Evolutionary conservation across 1,140 invertebrate species (phyloP).

Genomic region (Cyclina sinensis): DNA sequence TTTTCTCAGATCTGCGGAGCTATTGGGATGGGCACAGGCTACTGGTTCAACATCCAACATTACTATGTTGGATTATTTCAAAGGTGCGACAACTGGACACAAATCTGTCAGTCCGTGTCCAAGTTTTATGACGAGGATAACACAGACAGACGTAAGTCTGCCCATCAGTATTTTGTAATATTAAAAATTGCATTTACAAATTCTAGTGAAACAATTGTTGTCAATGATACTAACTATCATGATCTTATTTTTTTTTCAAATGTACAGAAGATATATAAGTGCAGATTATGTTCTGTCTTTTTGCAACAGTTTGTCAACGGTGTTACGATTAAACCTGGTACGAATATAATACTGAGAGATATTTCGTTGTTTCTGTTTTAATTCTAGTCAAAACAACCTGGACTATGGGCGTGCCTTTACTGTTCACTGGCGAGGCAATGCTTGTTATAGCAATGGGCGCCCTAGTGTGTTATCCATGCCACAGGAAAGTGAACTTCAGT

Average conservation of each 20-base stretch:
- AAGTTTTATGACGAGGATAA: slow-evolving; percentile 18
- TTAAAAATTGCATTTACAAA: neutral
- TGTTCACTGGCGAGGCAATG: slow-evolving; percentile 1
- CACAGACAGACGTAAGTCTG: slow-evolving; percentile 16
- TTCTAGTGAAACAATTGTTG: neutral
- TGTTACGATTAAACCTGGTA: no score
- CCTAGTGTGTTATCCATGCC: slow-evolving; percentile 48
- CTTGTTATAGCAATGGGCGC: neutral
- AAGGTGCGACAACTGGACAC: slow-evolving; percentile 32
- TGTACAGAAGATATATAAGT: no score
- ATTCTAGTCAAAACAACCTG: slow-evolving; percentile 25
- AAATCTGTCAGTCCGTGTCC: slow-evolving; percentile 1
- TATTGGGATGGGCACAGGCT: neutral
- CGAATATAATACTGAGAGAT: no score
- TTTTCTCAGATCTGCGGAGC: neutral
- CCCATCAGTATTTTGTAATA: neutral
- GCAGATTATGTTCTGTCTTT: no score
- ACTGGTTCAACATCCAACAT: slow-evolving; percentile 33
- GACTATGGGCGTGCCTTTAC: slow-evolving; percentile 30
- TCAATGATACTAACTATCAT: no score
- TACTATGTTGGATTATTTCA: slow-evolving; percentile 27
- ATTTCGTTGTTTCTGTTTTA: neutral
- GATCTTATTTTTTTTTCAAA: no score
- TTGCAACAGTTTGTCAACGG: no score
- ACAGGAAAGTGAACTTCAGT: slow-evolving; percentile 45